Conservation (phyloP, 2,888 invertebrate species). For the Thymelicus sylvestris region DNA sequence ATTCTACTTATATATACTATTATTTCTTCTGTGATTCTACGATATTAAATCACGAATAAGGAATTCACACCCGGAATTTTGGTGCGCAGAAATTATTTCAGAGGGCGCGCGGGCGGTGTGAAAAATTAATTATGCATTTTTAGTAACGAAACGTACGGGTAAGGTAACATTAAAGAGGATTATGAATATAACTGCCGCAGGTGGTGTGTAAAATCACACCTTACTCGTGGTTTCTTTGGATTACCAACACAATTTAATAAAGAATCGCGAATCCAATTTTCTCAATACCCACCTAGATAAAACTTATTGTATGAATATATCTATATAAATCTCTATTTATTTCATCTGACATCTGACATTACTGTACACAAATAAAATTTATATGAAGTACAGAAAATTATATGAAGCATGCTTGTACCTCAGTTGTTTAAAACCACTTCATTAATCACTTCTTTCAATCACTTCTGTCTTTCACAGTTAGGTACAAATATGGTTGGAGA, state of each 20-base stretch:
- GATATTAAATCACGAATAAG: background rate
- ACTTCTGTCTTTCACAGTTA: too few species aligned
- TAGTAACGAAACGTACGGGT: conserved; percentile 28
- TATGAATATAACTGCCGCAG: conserved; percentile 32
- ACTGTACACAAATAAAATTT: too few species aligned
- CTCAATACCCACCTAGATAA: background rate
- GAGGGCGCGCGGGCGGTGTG: conserved; percentile 47
- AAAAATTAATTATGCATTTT: conserved; percentile 54
- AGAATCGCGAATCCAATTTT: background rate
- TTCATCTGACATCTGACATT: too few species aligned
- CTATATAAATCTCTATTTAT: too few species aligned
- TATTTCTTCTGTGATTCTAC: too few species aligned
- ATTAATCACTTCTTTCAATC: too few species aligned
- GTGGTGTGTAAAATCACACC: background rate
- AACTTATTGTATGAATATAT: background rate
- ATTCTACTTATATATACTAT: too few species aligned
- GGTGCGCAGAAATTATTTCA: conserved; percentile 51
- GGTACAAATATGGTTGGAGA: too few species aligned
- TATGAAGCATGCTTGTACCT: too few species aligned
- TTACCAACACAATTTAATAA: background rate
- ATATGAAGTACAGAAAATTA: too few species aligned
- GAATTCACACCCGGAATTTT: conserved; percentile 40
- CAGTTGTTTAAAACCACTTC: too few species aligned
- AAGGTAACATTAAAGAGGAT: conserved; percentile 41
- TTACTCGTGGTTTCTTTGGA: background rate